A percentile compares a stretch with the other conserved stretches of the same genome.
These are phyloP conservation scores for Nyleta sp. DNA, from an alignment of 2,888 invertebrate species.

Conservation along the genomic window DNA sequence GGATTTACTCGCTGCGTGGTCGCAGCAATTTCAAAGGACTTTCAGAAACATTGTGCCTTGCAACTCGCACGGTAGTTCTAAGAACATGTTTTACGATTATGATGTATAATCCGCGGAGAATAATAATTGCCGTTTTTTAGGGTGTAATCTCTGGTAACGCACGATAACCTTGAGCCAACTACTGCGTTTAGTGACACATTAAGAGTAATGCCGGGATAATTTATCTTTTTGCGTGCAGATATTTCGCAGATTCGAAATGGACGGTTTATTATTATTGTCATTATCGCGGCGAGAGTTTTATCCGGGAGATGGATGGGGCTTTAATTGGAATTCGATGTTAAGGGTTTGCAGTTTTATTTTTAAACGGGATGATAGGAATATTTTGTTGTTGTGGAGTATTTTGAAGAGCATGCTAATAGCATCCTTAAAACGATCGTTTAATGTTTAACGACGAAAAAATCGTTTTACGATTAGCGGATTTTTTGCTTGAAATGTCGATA, in stretches of 20 bases:
- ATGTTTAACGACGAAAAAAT: no score
- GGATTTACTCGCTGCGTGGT: conserved; percentile 59
- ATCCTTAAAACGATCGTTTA: no score
- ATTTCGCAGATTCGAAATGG: conserved; percentile 13
- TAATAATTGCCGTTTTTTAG: conserved; percentile 55
- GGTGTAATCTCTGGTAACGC: conserved; percentile 40
- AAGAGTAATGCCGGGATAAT: conserved; percentile 31
- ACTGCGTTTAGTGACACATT: conserved; percentile 42
- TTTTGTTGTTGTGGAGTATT: no score
- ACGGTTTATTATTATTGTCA: conserved; percentile 24
- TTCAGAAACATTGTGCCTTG: conserved; percentile 33
- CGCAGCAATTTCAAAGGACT: conserved; percentile 51
- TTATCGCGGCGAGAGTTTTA: conserved; percentile 7
- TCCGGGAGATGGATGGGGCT: not conserved
- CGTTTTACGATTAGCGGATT: no score
- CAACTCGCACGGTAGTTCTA: conserved; percentile 53
- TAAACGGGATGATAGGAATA: no score
- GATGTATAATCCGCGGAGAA: conserved; percentile 49
- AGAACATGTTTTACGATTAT: conserved; percentile 56
- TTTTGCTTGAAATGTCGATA: no score
- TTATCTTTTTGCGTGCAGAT: conserved; percentile 44
- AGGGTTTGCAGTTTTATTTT: not conserved
- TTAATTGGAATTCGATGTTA: conserved; percentile 8
- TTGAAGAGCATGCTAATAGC: no score
- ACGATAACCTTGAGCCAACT: conserved; percentile 30